A percentile compares a stretch with the other conserved stretches of the same genome.
phyloP scores from a whole-genome alignment of 2,113 vertebrate genomes.

The Epinephelus lanceolatus region DNA sequence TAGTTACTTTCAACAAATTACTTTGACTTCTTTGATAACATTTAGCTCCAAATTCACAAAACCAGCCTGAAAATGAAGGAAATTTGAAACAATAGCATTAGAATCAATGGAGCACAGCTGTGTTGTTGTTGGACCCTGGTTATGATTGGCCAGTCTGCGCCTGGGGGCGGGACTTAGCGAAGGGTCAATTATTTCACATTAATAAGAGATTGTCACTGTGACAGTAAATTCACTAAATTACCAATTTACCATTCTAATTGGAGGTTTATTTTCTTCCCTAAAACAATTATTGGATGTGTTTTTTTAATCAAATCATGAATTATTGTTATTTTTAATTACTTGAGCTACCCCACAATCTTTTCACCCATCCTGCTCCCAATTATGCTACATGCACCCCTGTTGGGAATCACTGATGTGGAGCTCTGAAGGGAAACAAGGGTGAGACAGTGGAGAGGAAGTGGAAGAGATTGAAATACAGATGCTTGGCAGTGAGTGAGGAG shows the following conservation, averaged over 20 bases:
- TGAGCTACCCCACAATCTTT: neutral
- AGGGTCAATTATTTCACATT: neutral
- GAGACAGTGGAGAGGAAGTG: slow-evolving; percentile 4
- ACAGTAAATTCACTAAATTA: neutral
- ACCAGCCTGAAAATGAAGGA: too few relatives aligned
- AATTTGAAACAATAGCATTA: too few relatives aligned
- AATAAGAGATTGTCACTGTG: neutral
- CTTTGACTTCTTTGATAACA: too few relatives aligned
- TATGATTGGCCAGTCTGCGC: too few relatives aligned
- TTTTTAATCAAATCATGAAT: neutral
- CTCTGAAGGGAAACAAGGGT: neutral
- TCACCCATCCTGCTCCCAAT: neutral
- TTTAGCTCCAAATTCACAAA: too few relatives aligned
- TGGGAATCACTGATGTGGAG: slow-evolving; percentile 9
- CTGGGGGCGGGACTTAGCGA: too few relatives aligned
- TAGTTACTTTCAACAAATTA: too few relatives aligned
- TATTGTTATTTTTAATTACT: neutral
- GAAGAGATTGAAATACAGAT: slow-evolving; percentile 1
- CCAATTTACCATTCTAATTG: neutral
- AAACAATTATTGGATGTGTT: neutral
- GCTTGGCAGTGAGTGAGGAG: slow-evolving; percentile 20
- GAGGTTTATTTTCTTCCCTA: neutral
- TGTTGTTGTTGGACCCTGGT: too few relatives aligned
- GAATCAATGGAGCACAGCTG: too few relatives aligned
- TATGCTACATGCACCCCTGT: neutral